Base-by-base conservation (phyloP, 2,113 vertebrate species). In the Colistium nudipinnis region DNA sequence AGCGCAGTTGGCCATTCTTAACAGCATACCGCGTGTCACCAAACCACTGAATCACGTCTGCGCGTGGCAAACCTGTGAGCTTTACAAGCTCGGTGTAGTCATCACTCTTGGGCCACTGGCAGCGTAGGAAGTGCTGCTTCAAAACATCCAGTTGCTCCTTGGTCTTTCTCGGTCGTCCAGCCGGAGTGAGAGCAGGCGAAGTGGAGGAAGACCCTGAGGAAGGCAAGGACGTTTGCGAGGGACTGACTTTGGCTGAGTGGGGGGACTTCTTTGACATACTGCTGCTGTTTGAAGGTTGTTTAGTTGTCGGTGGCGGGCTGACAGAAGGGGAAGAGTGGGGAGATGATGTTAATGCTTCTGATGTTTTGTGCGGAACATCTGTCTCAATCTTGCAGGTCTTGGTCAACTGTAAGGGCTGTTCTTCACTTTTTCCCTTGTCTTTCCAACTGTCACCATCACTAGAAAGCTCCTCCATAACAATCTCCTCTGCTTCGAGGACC, bases 21-120 rank as follows among this genome's bases (percentile, higher is more conserved):
- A 97, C 92, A 2, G 95, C 96, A 39, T 96, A 97, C 3, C 96
- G 93, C 0, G 95, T 97, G 76, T 97, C 96, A 27, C 96, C 96
- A 82, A 97, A 97, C 95, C 96, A 97, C 76, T 96, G 96, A 80
- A 96, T 96, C 16, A 97, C 93, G 59, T 96, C 96, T 20, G 95
- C 89, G 4, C 95, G 92, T 1, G 96, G 95, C 70, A 97, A 91
- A 60, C 93, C 93, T 7, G 95, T 96, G 14, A 94, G 88, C 81
- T 94, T 92, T 35, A 95, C 94, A 57, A 97, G 89, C 70, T 92
- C 89, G 22, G 93, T 92, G 87, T 96, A 96, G 66, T 95, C 95
- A 66, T 95, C 94, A 31, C 95, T 93, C 25, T 92, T 91, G 68
- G 95, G 95, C 96, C 96, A 97, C 54, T 96, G 96, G 75, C 93